Evolutionary conservation across 2,113 vertebrate species (phyloP).

Genomic region (Malurus elegans): DNA sequence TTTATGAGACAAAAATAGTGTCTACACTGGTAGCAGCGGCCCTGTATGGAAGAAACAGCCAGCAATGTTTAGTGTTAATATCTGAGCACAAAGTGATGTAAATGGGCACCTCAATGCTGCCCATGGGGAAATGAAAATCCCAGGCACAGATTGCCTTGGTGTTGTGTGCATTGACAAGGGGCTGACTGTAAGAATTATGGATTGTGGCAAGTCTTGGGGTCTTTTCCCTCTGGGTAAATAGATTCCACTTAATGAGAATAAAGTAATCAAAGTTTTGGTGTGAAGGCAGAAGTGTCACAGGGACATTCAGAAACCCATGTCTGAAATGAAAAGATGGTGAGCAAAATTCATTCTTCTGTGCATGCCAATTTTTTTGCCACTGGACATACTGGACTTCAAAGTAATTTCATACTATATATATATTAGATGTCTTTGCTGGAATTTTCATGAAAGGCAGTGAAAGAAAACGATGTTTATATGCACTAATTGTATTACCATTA

Average conservation of each 20-base stretch:
- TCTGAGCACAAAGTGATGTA: background rate
- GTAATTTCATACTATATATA: background rate
- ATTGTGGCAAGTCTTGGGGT: background rate
- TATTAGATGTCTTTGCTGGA: slow-evolving; percentile 1
- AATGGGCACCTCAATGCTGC: background rate
- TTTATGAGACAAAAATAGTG: background rate
- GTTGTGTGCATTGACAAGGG: background rate
- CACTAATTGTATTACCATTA: background rate
- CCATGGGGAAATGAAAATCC: background rate
- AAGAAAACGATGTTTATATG: background rate
- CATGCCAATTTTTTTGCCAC: background rate
- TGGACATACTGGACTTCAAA: background rate
- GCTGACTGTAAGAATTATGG: background rate
- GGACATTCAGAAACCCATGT: background rate
- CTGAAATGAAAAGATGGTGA: background rate
- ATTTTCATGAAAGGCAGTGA: background rate
- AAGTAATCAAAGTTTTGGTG: background rate
- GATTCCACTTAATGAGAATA: background rate
- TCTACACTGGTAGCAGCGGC: background rate
- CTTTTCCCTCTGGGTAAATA: background rate
- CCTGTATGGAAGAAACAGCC: background rate
- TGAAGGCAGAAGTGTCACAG: background rate
- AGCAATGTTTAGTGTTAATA: background rate
- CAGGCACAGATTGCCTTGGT: background rate
- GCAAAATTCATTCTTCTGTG: background rate